Conservation (phyloP, 2,888 invertebrate genomes). For the Dryocosmus kuriphilus region DNA sequence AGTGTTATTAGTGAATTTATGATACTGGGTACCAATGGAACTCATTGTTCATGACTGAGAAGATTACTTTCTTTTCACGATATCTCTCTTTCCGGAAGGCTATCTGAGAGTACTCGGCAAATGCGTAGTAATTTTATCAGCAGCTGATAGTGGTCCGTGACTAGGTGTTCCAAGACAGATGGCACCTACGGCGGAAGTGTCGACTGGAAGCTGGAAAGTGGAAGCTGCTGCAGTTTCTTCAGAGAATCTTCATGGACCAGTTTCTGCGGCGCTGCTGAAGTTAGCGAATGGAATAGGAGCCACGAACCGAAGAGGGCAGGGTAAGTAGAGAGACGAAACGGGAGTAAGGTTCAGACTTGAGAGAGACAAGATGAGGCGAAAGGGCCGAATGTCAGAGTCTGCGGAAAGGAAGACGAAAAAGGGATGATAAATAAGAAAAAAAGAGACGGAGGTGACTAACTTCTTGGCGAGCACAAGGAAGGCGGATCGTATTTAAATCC, state of each 20-base stretch:
- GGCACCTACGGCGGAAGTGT: constrained; percentile 8
- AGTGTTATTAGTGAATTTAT: too few relatives aligned
- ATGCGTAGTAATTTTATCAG: constrained; percentile 3
- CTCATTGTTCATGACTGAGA: too few relatives aligned
- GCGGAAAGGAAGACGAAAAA: constrained; percentile 1
- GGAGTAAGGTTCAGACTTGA: constrained; percentile 9
- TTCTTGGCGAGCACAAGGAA: constrained; percentile 44
- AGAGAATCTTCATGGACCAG: constrained; percentile 1
- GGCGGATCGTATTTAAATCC: constrained; percentile 43
- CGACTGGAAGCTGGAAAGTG: not conserved
- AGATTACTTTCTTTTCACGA: too few relatives aligned
- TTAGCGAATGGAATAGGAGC: constrained; percentile 4
- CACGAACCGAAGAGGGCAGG: not conserved
- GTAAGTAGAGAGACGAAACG: constrained; percentile 3
- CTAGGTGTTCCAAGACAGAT: constrained; percentile 1
- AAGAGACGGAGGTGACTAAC: constrained; percentile 55
- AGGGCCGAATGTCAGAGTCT: constrained; percentile 9
- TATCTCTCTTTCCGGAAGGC: not conserved
- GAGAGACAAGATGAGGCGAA: not conserved
- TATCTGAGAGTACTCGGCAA: not conserved
- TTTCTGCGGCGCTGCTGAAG: not conserved
- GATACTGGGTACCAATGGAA: too few relatives aligned
- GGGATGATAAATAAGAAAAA: not conserved
- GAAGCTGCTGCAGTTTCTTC: constrained; percentile 2
- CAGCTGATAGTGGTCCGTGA: constrained; percentile 1